Evolutionary conservation across 2,888 invertebrate species (phyloP), one percentile per base, ranked within the genome.

Genomic region (Pterostichus niger): DNA sequence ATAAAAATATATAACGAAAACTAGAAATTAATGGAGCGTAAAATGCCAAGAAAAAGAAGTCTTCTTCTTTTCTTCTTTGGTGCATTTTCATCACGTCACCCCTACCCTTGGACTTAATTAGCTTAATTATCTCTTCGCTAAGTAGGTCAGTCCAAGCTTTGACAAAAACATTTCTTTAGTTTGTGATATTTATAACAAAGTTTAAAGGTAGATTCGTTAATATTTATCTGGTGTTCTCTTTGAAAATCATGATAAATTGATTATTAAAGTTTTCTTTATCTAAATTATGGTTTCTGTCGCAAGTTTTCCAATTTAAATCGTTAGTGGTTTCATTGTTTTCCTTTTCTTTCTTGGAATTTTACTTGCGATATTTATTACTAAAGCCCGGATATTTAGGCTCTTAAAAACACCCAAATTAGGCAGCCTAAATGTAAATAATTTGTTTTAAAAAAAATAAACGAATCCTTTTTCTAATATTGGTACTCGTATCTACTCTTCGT

Each of bases 21-120:
- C 82, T 82, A 82, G 82, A 82, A 82, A 73, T 82, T 82, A 82
- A 82, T 82, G 82, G 82, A 15, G 82, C 82, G 75, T 59, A 59
- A 75, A 82, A 75, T 82, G 59, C 46, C 75, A 75, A 82, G 79
- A 49, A 79, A 80, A 82, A 75, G 71, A 56, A 54, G 54, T 31
- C 10, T 31, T 49, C n/a, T 75, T 71, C 17, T 59, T 82, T 75
- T 82, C 35, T 49, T 24, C 40, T 80, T 44, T 35, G 80, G n/a
- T 52, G 64, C 80, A 80, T 46, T 64, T 78, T 82, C 75, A 75
- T 75, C 75, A 75, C 59, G 31, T 54, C 76, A 33, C 13, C 71
- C 15, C 46, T 17, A 35, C 46, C 61, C 44, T 15, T 68, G 7
- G 9, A 46, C 80, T 61, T 68, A 33, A 40, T 75, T 52, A 75